These are phyloP conservation scores for Zygogramma bicolorata DNA, from an alignment of 2,888 invertebrate species.

Conservation along the genomic window DNA sequence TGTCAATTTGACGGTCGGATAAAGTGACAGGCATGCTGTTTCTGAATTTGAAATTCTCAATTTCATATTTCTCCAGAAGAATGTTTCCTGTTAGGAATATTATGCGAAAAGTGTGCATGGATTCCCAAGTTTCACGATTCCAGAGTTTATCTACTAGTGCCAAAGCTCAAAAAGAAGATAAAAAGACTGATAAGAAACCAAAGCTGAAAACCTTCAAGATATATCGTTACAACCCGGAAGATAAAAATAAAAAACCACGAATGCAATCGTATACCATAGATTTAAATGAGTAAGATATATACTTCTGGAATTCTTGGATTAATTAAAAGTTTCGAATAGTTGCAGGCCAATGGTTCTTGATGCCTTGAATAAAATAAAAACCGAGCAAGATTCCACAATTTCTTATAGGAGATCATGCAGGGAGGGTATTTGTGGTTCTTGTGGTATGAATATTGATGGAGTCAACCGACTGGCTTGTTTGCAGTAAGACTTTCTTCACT, in stretches of 20 bases:
- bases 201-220: slow-evolving; percentile 56
- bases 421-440: slow-evolving; percentile 85
- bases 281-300: slow-evolving; percentile 65
- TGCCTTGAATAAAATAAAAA: slow-evolving; percentile 79
- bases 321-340: slow-evolving; percentile 29
- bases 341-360: slow-evolving; percentile 79
- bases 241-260: slow-evolving; percentile 67
- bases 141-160: not conserved
- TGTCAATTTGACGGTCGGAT: not conserved
- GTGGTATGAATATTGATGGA: slow-evolving; percentile 81
- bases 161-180: not conserved
- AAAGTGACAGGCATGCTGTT: not conserved
- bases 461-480: slow-evolving; percentile 79
- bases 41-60: slow-evolving; percentile 4
- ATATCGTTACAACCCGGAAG: slow-evolving; percentile 70
- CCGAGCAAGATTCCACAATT: slow-evolving; percentile 74
- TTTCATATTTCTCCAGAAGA: not conserved
- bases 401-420: slow-evolving; percentile 82
- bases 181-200: slow-evolving; percentile 19
- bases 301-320: not conserved
- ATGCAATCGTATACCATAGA: slow-evolving; percentile 75
- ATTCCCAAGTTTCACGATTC: not conserved
- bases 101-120: not conserved
- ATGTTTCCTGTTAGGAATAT: not conserved
- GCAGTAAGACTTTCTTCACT: slow-evolving; percentile 37